phyloP scores from a whole-genome alignment of 2,113 vertebrate genomes.

The Silurus meridionalis region DNA sequence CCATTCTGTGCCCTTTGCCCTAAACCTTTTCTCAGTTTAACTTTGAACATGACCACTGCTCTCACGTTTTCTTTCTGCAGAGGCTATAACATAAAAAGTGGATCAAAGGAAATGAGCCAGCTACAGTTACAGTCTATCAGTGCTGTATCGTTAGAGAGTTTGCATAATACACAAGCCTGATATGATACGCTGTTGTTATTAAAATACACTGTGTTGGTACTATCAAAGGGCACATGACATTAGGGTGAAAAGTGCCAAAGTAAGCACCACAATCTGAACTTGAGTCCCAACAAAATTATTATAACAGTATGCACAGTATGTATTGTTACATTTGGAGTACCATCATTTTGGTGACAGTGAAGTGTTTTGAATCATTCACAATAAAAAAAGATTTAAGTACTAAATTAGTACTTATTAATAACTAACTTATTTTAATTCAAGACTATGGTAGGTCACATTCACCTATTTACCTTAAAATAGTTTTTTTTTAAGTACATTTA shows the following conservation, averaged over 20 bases:
- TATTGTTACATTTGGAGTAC: not conserved
- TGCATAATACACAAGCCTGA: not conserved
- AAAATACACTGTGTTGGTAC: not conserved
- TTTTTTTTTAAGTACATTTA: not conserved
- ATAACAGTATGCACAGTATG: not conserved
- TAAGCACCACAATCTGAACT: not conserved
- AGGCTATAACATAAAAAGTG: constrained; percentile 64
- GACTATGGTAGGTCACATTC: no score
- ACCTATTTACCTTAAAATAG: not conserved
- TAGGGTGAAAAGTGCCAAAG: not conserved
- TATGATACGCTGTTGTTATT: not conserved
- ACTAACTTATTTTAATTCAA: not conserved
- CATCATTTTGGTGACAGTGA: not conserved
- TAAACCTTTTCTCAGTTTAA: constrained; percentile 45
- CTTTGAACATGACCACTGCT: constrained; percentile 61
- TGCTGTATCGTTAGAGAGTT: constrained; percentile 61
- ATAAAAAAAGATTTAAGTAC: not conserved
- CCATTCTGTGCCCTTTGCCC: constrained; percentile 2
- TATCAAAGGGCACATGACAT: constrained; percentile 16
- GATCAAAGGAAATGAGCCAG: constrained; percentile 70
- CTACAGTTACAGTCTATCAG: constrained; percentile 54
- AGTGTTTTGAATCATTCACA: not conserved
- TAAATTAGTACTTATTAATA: no score
- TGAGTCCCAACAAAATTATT: not conserved
- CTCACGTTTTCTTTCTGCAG: constrained; percentile 64